phyloP scores from a whole-genome alignment of 1,140 invertebrate genomes.

The Drosophila ercepeae region DNA sequence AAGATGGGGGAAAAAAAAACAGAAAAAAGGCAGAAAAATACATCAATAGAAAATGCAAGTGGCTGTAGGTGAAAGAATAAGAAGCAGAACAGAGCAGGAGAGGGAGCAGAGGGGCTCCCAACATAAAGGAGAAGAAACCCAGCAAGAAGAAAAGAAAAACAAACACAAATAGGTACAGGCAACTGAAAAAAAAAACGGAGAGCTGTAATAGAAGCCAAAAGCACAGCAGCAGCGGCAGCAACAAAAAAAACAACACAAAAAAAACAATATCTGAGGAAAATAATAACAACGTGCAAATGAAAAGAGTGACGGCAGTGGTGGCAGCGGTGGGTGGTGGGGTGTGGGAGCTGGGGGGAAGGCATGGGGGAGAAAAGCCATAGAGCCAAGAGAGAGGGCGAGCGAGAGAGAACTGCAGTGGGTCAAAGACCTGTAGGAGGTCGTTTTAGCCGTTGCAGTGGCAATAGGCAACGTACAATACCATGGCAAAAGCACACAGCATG shows the following conservation, averaged over 20 bases:
- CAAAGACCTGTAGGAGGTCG: slow-evolving; percentile 84
- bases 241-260: slow-evolving; percentile 14
- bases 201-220: slow-evolving; percentile 13
- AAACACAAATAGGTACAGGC: slow-evolving; percentile 17
- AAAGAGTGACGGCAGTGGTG: slow-evolving; percentile 25
- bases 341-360: not conserved
- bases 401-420: slow-evolving; percentile 62
- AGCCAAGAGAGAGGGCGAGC: slow-evolving; percentile 3
- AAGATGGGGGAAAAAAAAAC: not conserved
- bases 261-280: slow-evolving; percentile 39
- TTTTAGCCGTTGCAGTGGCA: slow-evolving; percentile 82
- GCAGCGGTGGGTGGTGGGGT: slow-evolving; percentile 3
- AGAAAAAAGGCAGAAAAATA: slow-evolving; percentile 1
- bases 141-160: slow-evolving; percentile 34
- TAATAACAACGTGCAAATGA: slow-evolving; percentile 74
- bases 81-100: not conserved
- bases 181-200: slow-evolving; percentile 15
- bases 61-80: slow-evolving; percentile 17
- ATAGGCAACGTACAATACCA: slow-evolving; percentile 82
- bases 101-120: not conserved
- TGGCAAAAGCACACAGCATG: slow-evolving; percentile 44
- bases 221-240: not conserved
- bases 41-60: slow-evolving; percentile 68
- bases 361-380: not conserved
- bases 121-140: not conserved